Evolutionary conservation across 30 jellyfish, hydroid and myxozoan species (phyloP).

Genomic region (Hydractinia symbiolongicarpus): DNA sequence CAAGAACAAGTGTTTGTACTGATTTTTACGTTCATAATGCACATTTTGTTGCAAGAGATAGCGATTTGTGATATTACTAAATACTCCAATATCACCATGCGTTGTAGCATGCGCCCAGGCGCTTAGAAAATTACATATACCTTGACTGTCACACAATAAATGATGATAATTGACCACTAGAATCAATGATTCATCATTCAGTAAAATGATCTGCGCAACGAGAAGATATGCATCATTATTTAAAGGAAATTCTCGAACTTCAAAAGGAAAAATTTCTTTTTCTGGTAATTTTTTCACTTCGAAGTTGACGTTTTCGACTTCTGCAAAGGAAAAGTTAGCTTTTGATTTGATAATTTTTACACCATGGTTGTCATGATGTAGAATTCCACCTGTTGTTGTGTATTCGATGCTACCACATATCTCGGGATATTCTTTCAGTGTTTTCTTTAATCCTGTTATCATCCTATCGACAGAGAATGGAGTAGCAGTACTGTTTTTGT

Average conservation of each 20-base stretch:
- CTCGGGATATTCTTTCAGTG: not conserved
- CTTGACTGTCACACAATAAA: not conserved
- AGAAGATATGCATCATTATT: not conserved
- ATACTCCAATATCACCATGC: not conserved
- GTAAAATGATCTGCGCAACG: not conserved
- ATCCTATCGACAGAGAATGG: not conserved
- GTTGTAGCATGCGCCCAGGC: conserved; percentile 8
- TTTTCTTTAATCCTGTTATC: not conserved
- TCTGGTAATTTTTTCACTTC: too few species aligned
- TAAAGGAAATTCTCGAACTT: not conserved
- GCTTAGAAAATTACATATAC: not conserved
- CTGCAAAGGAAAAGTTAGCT: conserved; percentile 1
- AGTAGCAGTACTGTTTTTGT: not conserved
- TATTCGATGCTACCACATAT: not conserved
- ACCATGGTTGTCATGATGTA: conserved; percentile 10
- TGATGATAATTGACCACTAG: not conserved
- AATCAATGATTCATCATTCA: not conserved
- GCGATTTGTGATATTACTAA: conserved; percentile 10
- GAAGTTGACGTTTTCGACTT: not conserved
- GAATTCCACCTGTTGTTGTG: not conserved
- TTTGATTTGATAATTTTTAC: not conserved
- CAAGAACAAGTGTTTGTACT: too few species aligned
- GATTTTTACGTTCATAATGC: too few species aligned
- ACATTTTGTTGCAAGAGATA: too few species aligned
- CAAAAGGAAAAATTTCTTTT: not conserved